Evolutionary conservation across 2,797 vertebrate genomes (phyloP).

Genomic region (Oceanodroma leucorhoa): DNA sequence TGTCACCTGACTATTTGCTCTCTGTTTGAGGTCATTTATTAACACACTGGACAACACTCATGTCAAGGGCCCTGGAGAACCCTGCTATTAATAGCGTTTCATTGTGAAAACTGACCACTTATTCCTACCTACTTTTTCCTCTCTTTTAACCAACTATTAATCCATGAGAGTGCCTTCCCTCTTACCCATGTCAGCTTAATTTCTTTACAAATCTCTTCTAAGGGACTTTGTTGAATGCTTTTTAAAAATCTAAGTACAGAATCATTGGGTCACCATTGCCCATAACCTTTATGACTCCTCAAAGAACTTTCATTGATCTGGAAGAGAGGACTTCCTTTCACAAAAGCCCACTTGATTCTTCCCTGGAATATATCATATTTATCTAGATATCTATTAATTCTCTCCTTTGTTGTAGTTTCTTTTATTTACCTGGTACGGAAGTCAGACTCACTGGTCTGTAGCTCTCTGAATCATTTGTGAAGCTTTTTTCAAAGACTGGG

Average conservation of each 20-base stretch:
- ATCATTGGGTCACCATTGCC: neutral
- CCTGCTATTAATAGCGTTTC: neutral
- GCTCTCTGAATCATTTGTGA: neutral
- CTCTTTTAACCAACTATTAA: neutral
- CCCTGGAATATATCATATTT: neutral
- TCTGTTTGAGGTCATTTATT: neutral
- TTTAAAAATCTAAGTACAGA: neutral
- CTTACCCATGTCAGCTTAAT: neutral
- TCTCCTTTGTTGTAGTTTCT: neutral
- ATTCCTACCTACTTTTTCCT: neutral
- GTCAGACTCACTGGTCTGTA: neutral
- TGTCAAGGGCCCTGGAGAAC: neutral
- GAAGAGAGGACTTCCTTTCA: neutral
- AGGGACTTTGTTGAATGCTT: neutral
- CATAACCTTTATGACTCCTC: neutral
- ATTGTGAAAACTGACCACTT: neutral
- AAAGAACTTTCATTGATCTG: neutral
- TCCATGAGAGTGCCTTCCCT: neutral
- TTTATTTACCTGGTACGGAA: neutral
- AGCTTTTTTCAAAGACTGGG: neutral
- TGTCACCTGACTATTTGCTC: neutral
- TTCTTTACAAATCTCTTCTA: constrained; percentile 22
- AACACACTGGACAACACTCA: neutral
- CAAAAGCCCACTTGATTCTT: neutral
- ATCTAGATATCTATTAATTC: neutral